A percentile compares a stretch with the other conserved stretches of the same genome.
Evolutionary conservation across 2,113 vertebrate genomes (phyloP).

Genomic region (Rynchops niger): DNA sequence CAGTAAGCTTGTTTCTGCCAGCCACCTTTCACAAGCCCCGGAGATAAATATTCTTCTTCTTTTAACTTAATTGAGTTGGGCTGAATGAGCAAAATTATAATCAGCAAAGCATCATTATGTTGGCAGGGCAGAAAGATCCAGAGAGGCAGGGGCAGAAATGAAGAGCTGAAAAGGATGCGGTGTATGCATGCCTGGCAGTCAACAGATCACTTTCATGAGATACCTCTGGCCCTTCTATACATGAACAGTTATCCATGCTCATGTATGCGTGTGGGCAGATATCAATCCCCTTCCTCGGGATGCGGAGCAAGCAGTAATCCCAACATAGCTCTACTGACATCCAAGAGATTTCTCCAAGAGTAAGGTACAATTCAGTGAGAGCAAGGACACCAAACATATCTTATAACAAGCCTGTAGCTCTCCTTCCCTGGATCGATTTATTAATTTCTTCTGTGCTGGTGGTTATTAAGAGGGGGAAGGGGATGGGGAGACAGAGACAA

Average conservation of each 20-base stretch:
- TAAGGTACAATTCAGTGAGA: background rate
- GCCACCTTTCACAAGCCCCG: background rate
- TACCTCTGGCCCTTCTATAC: background rate
- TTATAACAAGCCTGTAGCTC: background rate
- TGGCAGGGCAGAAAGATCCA: background rate
- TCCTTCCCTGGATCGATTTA: slow-evolving; percentile 12
- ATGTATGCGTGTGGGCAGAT: background rate
- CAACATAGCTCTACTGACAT: background rate
- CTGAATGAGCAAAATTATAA: background rate
- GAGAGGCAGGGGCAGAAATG: background rate
- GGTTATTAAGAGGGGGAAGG: slow-evolving; percentile 24
- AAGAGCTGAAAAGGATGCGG: background rate
- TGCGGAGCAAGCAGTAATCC: background rate
- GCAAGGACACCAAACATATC: background rate
- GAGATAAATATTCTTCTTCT: background rate
- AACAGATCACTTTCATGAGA: background rate
- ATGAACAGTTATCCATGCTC: background rate
- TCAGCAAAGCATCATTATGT: background rate
- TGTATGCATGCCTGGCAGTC: background rate
- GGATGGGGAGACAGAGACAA: slow-evolving; percentile 20
- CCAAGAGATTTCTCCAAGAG: background rate
- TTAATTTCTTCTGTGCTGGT: slow-evolving; percentile 46
- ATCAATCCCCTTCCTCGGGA: background rate
- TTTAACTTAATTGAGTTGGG: background rate
- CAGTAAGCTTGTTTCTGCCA: background rate